Evolutionary conservation across 2,113 vertebrate genomes (phyloP).

Genomic region (Nymphicus hollandicus): DNA sequence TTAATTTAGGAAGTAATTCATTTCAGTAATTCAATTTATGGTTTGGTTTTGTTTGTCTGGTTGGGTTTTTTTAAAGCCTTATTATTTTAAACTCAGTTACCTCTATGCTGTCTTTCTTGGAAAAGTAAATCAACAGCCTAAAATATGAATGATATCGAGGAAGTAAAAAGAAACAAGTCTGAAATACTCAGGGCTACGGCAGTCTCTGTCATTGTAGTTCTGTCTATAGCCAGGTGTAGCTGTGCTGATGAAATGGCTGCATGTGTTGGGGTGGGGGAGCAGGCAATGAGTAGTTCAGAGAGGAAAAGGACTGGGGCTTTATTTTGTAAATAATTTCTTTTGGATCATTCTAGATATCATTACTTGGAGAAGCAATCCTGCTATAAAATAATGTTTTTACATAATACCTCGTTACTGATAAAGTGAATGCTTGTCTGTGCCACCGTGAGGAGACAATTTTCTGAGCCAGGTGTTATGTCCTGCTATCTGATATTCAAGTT

Average conservation of each 20-base stretch:
- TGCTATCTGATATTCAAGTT: background rate
- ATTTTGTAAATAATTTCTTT: background rate
- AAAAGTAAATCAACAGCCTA: background rate
- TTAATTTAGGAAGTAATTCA: background rate
- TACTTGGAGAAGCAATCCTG: background rate
- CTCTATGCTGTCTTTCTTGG: background rate
- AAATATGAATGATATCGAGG: background rate
- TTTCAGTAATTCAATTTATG: background rate
- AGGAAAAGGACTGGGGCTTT: background rate
- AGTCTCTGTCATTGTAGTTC: background rate
- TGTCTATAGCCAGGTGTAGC: background rate
- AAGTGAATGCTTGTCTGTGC: background rate
- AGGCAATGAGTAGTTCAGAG: background rate
- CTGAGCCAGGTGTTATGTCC: background rate
- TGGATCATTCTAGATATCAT: background rate
- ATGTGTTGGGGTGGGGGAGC: no score
- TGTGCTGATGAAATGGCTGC: background rate
- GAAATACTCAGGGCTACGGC: background rate
- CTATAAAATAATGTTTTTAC: background rate
- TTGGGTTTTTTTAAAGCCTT: background rate
- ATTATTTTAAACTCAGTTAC: background rate
- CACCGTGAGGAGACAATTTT: background rate
- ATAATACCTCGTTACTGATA: background rate
- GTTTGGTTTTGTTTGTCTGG: background rate
- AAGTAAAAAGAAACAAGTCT: background rate